These are phyloP conservation scores for Oryzias curvinotus DNA, from an alignment of 2,113 vertebrate genomes.

Conservation along the genomic window DNA sequence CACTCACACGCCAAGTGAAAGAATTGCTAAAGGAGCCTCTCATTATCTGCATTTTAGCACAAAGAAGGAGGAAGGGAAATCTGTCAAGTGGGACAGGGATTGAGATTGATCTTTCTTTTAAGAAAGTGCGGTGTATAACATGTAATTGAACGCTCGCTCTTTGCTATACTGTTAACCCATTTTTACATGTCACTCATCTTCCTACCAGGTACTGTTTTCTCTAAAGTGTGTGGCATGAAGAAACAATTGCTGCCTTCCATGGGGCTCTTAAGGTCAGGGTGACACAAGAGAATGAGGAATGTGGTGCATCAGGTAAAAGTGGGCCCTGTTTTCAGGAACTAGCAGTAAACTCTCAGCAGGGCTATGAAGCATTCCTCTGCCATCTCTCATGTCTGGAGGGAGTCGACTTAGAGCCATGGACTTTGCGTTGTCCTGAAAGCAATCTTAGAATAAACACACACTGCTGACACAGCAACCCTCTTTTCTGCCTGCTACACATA, in stretches of 20 bases:
- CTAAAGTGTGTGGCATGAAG: background rate
- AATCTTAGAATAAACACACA: constrained; percentile 60
- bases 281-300: constrained; percentile 50
- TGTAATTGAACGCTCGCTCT: background rate
- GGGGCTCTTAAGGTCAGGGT: constrained; percentile 8
- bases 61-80: constrained; percentile 60
- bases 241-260: background rate
- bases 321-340: constrained; percentile 68
- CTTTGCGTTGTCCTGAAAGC: constrained; percentile 78
- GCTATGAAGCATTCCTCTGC: constrained; percentile 80
- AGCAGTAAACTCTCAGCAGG: constrained; percentile 81
- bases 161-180: background rate
- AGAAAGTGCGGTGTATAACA: background rate
- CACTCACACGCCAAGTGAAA: constrained; percentile 33
- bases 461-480: constrained; percentile 41
- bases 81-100: constrained; percentile 28
- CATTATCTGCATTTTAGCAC: constrained; percentile 61
- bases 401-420: constrained; percentile 48
- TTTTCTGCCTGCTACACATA: constrained; percentile 59
- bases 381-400: constrained; percentile 73
- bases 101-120: constrained; percentile 45
- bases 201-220: constrained; percentile 11
- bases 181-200: too few relatives aligned
- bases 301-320: constrained; percentile 65
- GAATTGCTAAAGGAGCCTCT: constrained; percentile 40